These are phyloP conservation scores for Melanerpes aurifrons DNA, from an alignment of 2,113 vertebrate genomes.

Conservation along the genomic window DNA sequence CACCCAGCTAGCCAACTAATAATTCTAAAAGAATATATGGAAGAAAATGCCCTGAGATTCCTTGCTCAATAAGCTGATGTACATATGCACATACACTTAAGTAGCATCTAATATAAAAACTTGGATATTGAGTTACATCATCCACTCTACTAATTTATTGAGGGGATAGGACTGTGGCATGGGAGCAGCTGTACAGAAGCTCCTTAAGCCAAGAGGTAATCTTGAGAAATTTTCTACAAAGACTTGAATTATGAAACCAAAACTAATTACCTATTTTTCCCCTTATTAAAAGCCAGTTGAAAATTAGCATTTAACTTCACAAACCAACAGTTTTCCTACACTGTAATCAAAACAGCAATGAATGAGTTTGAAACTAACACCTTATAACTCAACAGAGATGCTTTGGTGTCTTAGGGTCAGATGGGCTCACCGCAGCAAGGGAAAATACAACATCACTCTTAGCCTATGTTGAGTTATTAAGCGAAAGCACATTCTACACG, in stretches of 20 bases:
- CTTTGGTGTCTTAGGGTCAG: neutral
- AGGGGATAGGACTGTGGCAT: accelerated
- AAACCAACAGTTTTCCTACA: neutral
- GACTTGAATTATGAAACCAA: neutral
- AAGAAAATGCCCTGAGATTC: neutral
- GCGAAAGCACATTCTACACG: neutral
- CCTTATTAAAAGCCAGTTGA: neutral
- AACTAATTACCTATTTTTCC: neutral
- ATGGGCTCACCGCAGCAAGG: neutral
- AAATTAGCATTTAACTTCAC: neutral
- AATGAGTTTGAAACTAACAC: neutral
- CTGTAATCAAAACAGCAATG: neutral
- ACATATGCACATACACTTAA: neutral
- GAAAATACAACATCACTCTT: neutral
- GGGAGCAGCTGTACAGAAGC: neutral
- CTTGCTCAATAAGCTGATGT: neutral
- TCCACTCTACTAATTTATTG: neutral
- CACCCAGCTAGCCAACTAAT: neutral
- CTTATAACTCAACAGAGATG: neutral
- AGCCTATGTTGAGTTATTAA: neutral
- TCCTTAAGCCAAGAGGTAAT: neutral
- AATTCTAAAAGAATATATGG: neutral
- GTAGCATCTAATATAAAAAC: neutral
- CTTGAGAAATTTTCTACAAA: neutral
- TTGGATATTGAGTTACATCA: neutral